Evolutionary conservation across 2,797 vertebrate species (phyloP).

Genomic region (Acanthiza pusilla): DNA sequence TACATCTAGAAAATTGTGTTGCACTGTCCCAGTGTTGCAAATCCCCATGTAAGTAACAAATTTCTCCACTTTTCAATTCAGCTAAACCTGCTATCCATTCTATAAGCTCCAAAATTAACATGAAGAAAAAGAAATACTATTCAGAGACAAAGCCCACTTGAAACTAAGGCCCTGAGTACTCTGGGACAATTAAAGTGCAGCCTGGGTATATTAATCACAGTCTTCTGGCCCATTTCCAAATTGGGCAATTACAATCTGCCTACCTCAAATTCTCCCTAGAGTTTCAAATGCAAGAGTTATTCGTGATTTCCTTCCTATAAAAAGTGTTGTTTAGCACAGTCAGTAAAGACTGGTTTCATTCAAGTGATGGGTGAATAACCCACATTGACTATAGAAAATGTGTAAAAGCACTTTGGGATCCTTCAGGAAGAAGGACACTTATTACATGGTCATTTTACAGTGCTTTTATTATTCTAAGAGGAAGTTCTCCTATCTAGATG

Average conservation of each 20-base stretch:
- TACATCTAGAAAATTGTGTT: neutral
- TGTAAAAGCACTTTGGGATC: constrained; percentile 45
- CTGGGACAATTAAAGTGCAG: constrained; percentile 13
- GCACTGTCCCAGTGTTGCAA: neutral
- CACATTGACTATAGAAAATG: constrained; percentile 32
- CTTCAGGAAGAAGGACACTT: constrained; percentile 46
- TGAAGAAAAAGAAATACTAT: neutral
- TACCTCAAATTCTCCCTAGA: constrained; percentile 48
- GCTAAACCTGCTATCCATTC: neutral
- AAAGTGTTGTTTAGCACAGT: constrained; percentile 18
- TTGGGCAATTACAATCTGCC: constrained; percentile 44
- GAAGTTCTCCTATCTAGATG: constrained; percentile 16
- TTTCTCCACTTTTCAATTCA: neutral
- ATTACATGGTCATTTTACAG: constrained; percentile 27
- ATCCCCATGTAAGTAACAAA: neutral
- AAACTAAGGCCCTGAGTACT: neutral
- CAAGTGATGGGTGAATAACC: constrained; percentile 41
- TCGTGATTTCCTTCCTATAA: constrained; percentile 53
- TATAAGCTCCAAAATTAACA: neutral
- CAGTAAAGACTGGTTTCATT: constrained; percentile 44
- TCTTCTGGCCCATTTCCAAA: neutral
- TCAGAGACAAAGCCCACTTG: constrained; percentile 29
- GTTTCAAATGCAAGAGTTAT: constrained; percentile 48
- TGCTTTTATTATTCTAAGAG: constrained; percentile 40
- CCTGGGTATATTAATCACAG: constrained; percentile 47